phyloP scores from a whole-genome alignment of 2,113 vertebrate species.

The Lasiurus cinereus region DNA sequence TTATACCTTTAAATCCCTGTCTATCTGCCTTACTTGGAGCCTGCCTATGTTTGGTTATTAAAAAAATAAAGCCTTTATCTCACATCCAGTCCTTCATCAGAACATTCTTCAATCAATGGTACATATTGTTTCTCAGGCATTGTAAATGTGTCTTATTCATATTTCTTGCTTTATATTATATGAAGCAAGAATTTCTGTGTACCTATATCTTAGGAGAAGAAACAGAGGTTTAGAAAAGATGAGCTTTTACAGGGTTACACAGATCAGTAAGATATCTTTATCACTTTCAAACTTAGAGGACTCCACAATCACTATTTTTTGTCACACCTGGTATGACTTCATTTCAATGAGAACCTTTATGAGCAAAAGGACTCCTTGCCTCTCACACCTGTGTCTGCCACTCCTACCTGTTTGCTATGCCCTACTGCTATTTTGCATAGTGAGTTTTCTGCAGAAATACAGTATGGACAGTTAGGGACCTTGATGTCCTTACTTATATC shows the following conservation, averaged over 20 bases:
- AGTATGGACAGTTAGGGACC: not conserved
- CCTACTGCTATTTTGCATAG: not conserved
- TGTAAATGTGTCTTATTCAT: not conserved
- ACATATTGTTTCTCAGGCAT: not conserved
- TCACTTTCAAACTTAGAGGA: not conserved
- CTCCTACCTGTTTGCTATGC: not conserved
- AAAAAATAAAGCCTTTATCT: not conserved
- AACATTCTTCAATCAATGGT: not conserved
- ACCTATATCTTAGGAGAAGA: not conserved
- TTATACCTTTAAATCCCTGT: not conserved
- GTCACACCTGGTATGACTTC: not conserved
- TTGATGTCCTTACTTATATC: not conserved
- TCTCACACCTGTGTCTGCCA: not conserved
- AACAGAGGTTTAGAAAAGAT: not conserved
- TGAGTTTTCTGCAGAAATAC: not conserved
- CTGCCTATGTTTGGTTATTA: not conserved
- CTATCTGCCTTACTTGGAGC: not conserved
- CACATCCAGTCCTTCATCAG: not conserved
- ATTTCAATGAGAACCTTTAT: not conserved
- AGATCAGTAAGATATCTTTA: not conserved
- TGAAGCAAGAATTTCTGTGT: not conserved
- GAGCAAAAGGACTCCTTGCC: not conserved
- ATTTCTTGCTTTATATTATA: conserved; percentile 5
- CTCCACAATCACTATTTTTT: not conserved
- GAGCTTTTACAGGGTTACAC: not conserved